These are phyloP conservation scores for Pontoporia blainvillei DNA, from an alignment of 2,113 vertebrate species.

Conservation along the genomic window DNA sequence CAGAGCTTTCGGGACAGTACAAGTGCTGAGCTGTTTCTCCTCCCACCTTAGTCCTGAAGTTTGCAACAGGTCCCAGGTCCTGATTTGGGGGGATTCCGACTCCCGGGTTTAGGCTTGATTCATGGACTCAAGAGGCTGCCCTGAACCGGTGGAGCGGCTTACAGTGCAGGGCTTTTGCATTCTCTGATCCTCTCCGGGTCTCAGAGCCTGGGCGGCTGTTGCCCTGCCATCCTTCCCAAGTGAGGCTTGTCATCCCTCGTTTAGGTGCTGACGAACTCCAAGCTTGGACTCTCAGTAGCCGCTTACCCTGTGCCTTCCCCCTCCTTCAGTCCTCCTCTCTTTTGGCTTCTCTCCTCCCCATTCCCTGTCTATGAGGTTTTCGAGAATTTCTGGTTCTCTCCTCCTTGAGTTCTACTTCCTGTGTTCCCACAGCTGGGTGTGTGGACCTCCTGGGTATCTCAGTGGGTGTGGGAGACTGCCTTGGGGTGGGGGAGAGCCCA, in stretches of 20 bases:
- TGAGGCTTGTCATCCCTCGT: background rate
- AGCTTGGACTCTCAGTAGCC: background rate
- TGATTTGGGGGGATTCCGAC: background rate
- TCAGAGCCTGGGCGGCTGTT: background rate
- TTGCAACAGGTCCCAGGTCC: background rate
- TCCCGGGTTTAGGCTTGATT: background rate
- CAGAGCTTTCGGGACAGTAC: background rate
- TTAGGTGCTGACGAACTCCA: background rate
- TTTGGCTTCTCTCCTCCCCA: background rate
- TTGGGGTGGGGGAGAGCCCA: background rate
- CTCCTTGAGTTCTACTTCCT: slow-evolving; percentile 42
- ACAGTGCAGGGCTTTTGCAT: background rate
- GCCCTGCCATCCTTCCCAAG: background rate
- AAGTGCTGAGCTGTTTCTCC: background rate
- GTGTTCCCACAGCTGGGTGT: slow-evolving; percentile 18
- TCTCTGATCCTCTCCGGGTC: background rate
- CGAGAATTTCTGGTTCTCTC: background rate
- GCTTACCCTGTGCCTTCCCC: background rate
- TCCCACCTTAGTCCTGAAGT: background rate
- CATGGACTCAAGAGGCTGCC: background rate
- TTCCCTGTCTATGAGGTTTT: background rate
- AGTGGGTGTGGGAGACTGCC: background rate
- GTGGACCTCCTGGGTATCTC: background rate
- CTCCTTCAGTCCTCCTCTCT: background rate
- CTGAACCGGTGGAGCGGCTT: background rate